Percentiles rank a stretch among this genome's conserved stretches.
Conservation (phyloP, 1,140 invertebrate species). For the Xylocopa sonorina region DNA sequence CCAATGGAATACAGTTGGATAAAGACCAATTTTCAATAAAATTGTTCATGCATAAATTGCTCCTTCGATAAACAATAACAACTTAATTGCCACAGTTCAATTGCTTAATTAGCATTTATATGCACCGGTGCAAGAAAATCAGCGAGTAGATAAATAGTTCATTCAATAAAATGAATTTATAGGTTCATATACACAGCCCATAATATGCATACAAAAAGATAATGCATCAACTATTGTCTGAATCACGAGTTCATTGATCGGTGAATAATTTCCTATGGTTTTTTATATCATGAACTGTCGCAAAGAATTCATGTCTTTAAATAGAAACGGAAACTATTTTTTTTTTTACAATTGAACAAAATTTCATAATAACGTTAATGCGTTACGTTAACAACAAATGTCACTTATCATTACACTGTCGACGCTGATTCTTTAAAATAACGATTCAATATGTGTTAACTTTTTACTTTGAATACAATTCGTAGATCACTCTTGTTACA, state of each 20-base stretch:
- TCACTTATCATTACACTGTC: conserved; percentile 15
- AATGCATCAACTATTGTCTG: conserved; percentile 46
- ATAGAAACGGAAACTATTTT: conserved; percentile 19
- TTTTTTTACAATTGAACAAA: conserved; percentile 21
- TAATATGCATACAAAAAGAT: conserved; percentile 50
- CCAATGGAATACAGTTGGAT: too few relatives aligned
- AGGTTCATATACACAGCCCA: conserved; percentile 52
- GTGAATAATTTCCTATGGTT: conserved; percentile 16
- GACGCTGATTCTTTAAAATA: background rate
- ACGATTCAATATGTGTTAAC: conserved; percentile 13
- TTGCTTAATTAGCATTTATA: conserved; percentile 35
- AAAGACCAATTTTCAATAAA: background rate
- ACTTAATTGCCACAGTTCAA: conserved; percentile 34
- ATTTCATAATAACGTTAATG: conserved; percentile 21
- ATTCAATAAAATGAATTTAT: conserved; percentile 50
- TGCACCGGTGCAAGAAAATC: conserved; percentile 42
- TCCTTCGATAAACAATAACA: conserved; percentile 50
- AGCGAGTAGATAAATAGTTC: conserved; percentile 51
- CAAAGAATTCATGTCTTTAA: conserved; percentile 6
- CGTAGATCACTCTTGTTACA: background rate
- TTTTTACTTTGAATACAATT: conserved; percentile 14
- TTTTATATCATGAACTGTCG: conserved; percentile 14
- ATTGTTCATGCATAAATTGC: conserved; percentile 34
- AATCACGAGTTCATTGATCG: conserved; percentile 6
- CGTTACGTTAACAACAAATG: conserved; percentile 26